A percentile compares a stretch with the other conserved stretches of the same genome.
Conservation (phyloP, 2,797 vertebrate genomes). For the Sebastes kiyomatsui region DNA sequence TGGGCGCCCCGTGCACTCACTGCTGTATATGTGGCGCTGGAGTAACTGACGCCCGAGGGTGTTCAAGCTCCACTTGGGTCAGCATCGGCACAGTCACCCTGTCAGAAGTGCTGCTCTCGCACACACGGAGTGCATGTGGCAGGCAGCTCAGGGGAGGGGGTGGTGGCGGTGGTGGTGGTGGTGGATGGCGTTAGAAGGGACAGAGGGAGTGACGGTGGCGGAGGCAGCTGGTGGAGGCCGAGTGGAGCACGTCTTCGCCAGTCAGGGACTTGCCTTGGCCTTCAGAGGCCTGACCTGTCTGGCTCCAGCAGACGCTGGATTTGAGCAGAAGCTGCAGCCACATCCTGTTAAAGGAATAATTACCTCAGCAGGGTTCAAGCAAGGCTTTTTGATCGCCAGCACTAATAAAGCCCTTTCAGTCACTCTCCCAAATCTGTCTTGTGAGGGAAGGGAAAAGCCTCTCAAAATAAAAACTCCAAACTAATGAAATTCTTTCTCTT, state of each 20-base stretch:
- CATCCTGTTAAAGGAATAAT: constrained; percentile 6
- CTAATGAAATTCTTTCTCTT: neutral
- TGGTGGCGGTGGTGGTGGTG: neutral
- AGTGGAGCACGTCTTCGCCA: constrained; percentile 55
- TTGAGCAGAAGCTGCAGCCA: constrained; percentile 37
- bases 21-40: constrained; percentile 39
- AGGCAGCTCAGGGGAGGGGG: constrained; percentile 25
- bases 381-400: neutral
- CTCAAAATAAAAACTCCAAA: neutral
- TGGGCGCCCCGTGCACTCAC: constrained; percentile 13
- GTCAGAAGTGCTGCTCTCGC: constrained; percentile 69
- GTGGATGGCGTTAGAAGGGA: constrained; percentile 1
- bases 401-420: neutral
- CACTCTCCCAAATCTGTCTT: neutral
- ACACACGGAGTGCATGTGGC: constrained; percentile 48
- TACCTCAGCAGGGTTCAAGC: neutral
- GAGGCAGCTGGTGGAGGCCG: constrained; percentile 58
- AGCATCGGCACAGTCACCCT: constrained; percentile 65
- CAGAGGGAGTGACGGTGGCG: constrained; percentile 27
- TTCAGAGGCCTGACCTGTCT: constrained; percentile 68
- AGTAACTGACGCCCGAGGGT: constrained; percentile 63
- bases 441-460: neutral
- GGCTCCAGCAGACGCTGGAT: constrained; percentile 35
- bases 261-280: constrained; percentile 44
- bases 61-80: constrained; percentile 65